A percentile compares a stretch with the other conserved stretches of the same genome.
phyloP scores from a whole-genome alignment of 2,888 invertebrate species.

The Nudaria mundana region DNA sequence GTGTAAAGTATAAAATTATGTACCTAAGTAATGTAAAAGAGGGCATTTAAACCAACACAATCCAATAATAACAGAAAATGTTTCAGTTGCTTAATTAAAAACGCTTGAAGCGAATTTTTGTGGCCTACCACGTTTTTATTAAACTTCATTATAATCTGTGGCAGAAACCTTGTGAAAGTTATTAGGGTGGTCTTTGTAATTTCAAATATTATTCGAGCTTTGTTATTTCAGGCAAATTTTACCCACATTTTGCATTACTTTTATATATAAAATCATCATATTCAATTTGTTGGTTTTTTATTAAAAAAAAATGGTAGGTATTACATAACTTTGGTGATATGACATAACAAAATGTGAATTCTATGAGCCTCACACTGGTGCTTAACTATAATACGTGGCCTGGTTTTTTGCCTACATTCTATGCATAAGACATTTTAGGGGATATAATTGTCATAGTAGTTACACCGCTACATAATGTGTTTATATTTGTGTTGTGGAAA shows the following conservation, averaged over 20 bases:
- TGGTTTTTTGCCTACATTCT: too few species aligned
- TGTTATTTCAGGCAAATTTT: conserved; percentile 30
- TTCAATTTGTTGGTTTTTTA: too few species aligned
- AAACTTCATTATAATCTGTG: conserved; percentile 39
- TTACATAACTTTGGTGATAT: too few species aligned
- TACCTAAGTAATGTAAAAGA: conserved; percentile 29
- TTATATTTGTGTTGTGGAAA: too few species aligned
- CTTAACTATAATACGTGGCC: too few species aligned
- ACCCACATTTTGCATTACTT: conserved; percentile 22
- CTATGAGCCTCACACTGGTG: too few species aligned
- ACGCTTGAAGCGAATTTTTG: conserved; percentile 41
- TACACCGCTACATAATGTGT: too few species aligned
- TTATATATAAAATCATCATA: conserved; percentile 14
- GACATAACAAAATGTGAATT: too few species aligned
- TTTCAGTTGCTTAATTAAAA: conserved; percentile 46
- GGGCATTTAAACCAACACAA: conserved; percentile 26
- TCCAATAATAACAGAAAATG: conserved; percentile 40
- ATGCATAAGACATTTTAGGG: too few species aligned
- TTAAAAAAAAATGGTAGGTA: too few species aligned
- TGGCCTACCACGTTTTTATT: conserved; percentile 41
- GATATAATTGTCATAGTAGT: too few species aligned
- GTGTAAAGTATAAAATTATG: conserved; percentile 28
- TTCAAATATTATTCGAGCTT: conserved; percentile 26
- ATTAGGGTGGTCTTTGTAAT: conserved; percentile 31
- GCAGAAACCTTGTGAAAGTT: conserved; percentile 33